Evolutionary conservation across 1,140 invertebrate species (phyloP), one percentile per base, ranked within the genome.

Genomic region (Tetragnatha versicolor): DNA sequence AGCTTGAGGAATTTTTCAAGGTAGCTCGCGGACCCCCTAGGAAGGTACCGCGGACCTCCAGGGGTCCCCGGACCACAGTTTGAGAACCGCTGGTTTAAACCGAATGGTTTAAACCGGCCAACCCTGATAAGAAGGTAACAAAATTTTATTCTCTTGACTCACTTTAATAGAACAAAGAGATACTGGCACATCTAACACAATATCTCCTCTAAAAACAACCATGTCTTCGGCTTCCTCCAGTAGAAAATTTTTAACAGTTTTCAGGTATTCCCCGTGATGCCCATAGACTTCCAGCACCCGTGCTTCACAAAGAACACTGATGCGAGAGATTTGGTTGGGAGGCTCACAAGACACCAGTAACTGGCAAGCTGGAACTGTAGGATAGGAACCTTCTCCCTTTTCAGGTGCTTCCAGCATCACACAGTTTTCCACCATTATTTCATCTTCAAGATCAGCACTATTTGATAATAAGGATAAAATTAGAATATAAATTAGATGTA

Each of bases 181-280:
- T 49, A 63, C 22, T 17, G 80, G 68, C 27, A 25, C 66, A 20
- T 79, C 75, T 45, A 81, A 76, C 17, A 9, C 14, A 6, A 81
- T 45, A 72, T 81, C 80, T 27, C 60, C 61, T 37, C 69, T 47
- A 31, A 79, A 81, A 10, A 81, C 80, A 12, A 68, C 35, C 60
- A 81, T 79, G 25, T 79, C 75, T n/a, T 81, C 80, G n/a, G 70
- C 51, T 73, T 81, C 76, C 17, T 81, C 80, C 17, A 81, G 17
- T 10, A 78, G 33, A 55, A 53, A 5, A 47, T 58, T 79, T 33
- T 51, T 47, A 12, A 72, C 39, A 25, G 80, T 81, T 60, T 76
- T 73, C 25, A 81, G 35, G 45, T 81, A 81, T 65, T 81, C 80
- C 37, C 75, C 80, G 53, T 81, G 80, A 53, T 76, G 80, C 6